Conservation (phyloP, 2,888 invertebrate genomes). For the Drosophila acutilabella region DNA sequence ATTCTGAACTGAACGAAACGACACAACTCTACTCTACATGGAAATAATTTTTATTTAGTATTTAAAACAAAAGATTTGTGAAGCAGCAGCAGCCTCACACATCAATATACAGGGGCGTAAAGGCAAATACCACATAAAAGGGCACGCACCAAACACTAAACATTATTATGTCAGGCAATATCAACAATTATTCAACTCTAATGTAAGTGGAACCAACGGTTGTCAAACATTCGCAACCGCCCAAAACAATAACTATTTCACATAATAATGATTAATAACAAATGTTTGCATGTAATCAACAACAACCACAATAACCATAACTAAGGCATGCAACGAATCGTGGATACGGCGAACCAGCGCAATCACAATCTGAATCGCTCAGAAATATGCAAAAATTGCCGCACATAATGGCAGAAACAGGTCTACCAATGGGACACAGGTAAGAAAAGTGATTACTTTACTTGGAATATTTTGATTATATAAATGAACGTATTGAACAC, state of each 20-base stretch:
- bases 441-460: background rate
- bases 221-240: background rate
- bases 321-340: constrained; percentile 75
- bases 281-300: too few relatives aligned
- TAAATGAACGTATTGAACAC: background rate
- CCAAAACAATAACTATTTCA: background rate
- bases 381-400: constrained; percentile 33
- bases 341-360: constrained; percentile 50
- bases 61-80: constrained; percentile 41
- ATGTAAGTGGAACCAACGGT: constrained; percentile 69
- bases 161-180: constrained; percentile 82
- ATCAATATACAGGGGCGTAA: constrained; percentile 20
- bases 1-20: too few relatives aligned
- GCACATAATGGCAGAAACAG: constrained; percentile 34
- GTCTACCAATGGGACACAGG: constrained; percentile 36
- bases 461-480: background rate
- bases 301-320: too few relatives aligned
- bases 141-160: constrained; percentile 24
- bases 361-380: constrained; percentile 31
- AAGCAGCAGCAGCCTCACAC: constrained; percentile 34
- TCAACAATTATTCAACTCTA: constrained; percentile 83
- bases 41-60: constrained; percentile 56
- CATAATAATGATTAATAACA: too few relatives aligned
- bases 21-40: constrained; percentile 22
- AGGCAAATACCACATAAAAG: constrained; percentile 22